A percentile compares a stretch with the other conserved stretches of the same genome.
phyloP scores from a whole-genome alignment of 1,140 invertebrate genomes.

The Cataglyphis hispanica region DNA sequence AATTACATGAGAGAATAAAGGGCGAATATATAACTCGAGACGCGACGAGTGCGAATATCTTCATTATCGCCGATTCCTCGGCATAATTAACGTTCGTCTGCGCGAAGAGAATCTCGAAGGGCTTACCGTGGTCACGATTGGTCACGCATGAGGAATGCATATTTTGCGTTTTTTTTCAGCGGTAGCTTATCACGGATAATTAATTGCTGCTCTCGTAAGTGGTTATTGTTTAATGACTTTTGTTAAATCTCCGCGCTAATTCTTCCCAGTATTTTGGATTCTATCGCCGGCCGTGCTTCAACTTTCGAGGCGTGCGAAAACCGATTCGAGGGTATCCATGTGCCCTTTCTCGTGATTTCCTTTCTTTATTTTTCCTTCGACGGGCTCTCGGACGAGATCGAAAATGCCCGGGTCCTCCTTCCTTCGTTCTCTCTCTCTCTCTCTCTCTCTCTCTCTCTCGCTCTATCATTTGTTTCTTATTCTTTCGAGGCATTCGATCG shows the following conservation, averaged over 20 bases:
- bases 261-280: not conserved
- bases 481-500: slow-evolving; percentile 15
- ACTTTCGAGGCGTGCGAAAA: slow-evolving; percentile 69
- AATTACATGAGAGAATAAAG: slow-evolving; percentile 28
- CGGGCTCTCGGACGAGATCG: slow-evolving; percentile 56
- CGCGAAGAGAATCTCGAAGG: not conserved
- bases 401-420: not conserved
- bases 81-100: slow-evolving; percentile 20
- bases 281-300: slow-evolving; percentile 8
- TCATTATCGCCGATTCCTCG: slow-evolving; percentile 8
- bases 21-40: slow-evolving; percentile 9
- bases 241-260: not conserved
- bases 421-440: slow-evolving; percentile 18
- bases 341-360: slow-evolving; percentile 41
- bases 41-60: slow-evolving; percentile 18
- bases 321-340: slow-evolving; percentile 42
- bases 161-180: not conserved
- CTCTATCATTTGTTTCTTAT: slow-evolving; percentile 10
- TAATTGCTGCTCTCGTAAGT: not conserved
- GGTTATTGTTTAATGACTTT: not conserved
- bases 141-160: not conserved
- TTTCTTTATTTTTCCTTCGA: slow-evolving; percentile 47
- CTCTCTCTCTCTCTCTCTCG: slow-evolving; percentile 1
- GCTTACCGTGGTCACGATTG: not conserved
- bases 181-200: not conserved